These are phyloP conservation scores for Aphelocoma californica DNA, from an alignment of 2,797 vertebrate genomes.

Conservation along the genomic window DNA sequence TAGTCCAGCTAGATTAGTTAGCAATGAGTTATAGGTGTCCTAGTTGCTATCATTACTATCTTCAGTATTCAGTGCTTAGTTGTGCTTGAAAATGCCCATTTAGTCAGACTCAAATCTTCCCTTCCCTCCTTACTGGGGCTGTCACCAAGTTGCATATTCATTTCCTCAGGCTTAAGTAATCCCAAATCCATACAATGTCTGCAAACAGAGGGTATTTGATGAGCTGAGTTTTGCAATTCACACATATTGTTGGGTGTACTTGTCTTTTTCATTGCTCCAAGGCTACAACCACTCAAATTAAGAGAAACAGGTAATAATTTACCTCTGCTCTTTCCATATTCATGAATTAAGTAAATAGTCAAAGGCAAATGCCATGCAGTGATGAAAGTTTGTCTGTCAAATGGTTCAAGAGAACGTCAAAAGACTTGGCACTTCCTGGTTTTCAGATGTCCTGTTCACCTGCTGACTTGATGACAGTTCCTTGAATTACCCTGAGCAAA, in stretches of 20 bases:
- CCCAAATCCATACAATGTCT: neutral
- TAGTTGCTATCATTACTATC: neutral
- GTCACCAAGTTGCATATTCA: neutral
- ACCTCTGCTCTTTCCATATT: neutral
- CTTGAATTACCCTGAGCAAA: neutral
- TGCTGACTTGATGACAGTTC: neutral
- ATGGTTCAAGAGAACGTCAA: neutral
- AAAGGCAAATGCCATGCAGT: neutral
- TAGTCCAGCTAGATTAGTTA: neutral
- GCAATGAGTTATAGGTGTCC: neutral
- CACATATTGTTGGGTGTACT: neutral
- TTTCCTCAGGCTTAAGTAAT: neutral
- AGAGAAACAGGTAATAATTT: neutral
- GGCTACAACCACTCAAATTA: neutral
- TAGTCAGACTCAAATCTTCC: neutral
- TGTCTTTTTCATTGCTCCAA: constrained; percentile 8
- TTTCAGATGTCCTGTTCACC: neutral
- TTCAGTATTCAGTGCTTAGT: neutral
- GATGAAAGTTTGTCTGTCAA: neutral
- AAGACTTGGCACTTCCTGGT: neutral
- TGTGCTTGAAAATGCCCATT: neutral
- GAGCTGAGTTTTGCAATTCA: neutral
- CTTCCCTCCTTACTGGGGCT: neutral
- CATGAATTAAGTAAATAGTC: neutral
- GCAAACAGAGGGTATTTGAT: neutral